Percentiles rank a stretch among this genome's conserved stretches.
phyloP scores from a whole-genome alignment of 2,797 vertebrate species.

The Platalea minor region DNA sequence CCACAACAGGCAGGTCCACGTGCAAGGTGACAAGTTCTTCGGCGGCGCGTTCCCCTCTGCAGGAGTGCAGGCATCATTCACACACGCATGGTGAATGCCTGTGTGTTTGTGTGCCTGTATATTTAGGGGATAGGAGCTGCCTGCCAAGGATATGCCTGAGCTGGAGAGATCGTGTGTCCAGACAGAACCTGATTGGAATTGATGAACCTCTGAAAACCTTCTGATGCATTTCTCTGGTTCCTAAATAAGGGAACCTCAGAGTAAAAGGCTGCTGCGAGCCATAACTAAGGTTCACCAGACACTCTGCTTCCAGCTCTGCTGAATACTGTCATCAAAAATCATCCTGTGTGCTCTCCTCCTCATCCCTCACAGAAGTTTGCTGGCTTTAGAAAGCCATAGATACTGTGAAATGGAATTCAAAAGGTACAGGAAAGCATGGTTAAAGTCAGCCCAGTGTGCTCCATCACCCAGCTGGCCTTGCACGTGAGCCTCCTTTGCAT shows the following conservation, averaged over 20 bases:
- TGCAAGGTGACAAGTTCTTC: neutral
- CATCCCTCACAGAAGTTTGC: neutral
- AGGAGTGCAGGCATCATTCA: neutral
- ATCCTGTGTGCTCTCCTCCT: neutral
- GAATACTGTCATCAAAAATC: neutral
- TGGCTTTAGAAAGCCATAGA: neutral
- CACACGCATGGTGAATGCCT: accelerated
- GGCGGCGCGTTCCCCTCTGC: neutral
- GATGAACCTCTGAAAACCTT: conserved; percentile 6
- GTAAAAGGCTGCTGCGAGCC: neutral
- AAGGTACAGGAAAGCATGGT: neutral
- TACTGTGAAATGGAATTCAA: neutral
- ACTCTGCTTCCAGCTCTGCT: neutral
- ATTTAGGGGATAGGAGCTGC: neutral
- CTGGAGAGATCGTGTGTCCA: neutral
- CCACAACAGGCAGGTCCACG: accelerated
- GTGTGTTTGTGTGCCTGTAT: neutral
- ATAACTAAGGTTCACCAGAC: neutral
- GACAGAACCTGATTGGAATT: conserved; percentile 29
- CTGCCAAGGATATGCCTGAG: conserved; percentile 16
- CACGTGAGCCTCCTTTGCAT: accelerated
- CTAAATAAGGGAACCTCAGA: neutral
- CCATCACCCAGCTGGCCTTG: neutral
- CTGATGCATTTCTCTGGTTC: neutral
- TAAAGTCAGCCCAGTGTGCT: neutral